A percentile compares a stretch with the other conserved stretches of the same genome.
These are phyloP conservation scores for Scelioninae gen. 1 DNA, from an alignment of 2,888 invertebrate genomes.

Conservation along the genomic window DNA sequence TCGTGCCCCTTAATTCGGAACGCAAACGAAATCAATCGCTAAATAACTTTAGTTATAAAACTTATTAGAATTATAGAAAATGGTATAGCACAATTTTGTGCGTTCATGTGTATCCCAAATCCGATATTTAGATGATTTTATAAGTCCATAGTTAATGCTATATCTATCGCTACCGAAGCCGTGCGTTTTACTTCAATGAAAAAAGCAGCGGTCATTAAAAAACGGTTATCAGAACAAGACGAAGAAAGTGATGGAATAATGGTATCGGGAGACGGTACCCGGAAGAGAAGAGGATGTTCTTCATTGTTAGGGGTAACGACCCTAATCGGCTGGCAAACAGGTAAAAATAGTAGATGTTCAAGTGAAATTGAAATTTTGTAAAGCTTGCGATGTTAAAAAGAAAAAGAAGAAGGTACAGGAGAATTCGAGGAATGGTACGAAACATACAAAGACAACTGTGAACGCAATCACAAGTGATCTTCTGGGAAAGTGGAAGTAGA, in stretches of 20 bases:
- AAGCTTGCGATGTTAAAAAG: slow-evolving; percentile 1
- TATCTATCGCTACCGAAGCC: background rate
- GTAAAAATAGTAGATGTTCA: slow-evolving; percentile 3
- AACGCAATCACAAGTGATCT: slow-evolving; percentile 16
- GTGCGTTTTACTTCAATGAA: background rate
- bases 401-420: background rate
- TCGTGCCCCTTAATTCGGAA: slow-evolving; percentile 3
- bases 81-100: slow-evolving; percentile 67
- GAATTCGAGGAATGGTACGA: slow-evolving; percentile 11
- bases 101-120: slow-evolving; percentile 63
- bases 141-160: background rate
- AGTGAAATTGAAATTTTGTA: slow-evolving; percentile 4
- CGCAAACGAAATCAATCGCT: slow-evolving; percentile 25
- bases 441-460: background rate
- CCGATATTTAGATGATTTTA: slow-evolving; percentile 14
- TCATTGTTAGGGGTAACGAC: slow-evolving; percentile 8
- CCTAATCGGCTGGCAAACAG: slow-evolving; percentile 3
- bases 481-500: slow-evolving; percentile 16
- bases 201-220: background rate
- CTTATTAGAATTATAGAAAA: slow-evolving; percentile 63
- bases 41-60: slow-evolving; percentile 68
- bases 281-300: slow-evolving; percentile 4
- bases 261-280: background rate
- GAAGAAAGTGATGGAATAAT: too few species aligned
- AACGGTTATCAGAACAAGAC: background rate